Percentiles rank a stretch among this genome's conserved stretches.
Evolutionary conservation across 2,888 invertebrate species (phyloP).

Genomic region (Drosophila pseudotalamancana): DNA sequence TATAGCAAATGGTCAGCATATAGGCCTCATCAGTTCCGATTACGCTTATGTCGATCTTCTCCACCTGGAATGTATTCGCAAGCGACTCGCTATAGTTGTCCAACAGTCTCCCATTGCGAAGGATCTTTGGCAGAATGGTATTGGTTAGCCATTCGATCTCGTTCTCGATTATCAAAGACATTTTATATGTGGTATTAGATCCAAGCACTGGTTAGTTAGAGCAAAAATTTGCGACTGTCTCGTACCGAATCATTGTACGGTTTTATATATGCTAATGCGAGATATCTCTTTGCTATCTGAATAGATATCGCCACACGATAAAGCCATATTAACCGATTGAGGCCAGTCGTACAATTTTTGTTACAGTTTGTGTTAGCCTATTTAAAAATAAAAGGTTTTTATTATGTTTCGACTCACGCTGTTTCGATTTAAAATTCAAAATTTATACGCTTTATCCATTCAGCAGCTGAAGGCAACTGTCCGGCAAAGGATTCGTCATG

Average conservation of each 20-base stretch:
- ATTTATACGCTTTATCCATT: conserved; percentile 2
- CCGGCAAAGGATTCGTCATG: too few relatives aligned
- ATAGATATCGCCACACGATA: background rate
- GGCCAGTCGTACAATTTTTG: background rate
- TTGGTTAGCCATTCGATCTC: conserved; percentile 67
- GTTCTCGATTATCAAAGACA: conserved; percentile 36
- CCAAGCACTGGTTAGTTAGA: background rate
- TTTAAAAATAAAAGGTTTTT: too few relatives aligned
- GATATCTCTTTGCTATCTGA: background rate
- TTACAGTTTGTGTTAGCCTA: too few relatives aligned
- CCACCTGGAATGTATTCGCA: conserved; percentile 49
- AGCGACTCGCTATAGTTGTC: conserved; percentile 25
- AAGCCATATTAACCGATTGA: conserved; percentile 7
- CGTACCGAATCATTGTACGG: too few relatives aligned
- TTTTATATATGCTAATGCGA: background rate
- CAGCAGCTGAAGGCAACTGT: background rate
- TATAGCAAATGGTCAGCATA: conserved; percentile 80
- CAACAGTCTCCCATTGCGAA: conserved; percentile 54
- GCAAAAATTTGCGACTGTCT: background rate
- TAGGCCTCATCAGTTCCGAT: conserved; percentile 76
- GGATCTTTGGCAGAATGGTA: conserved; percentile 55
- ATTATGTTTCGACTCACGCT: background rate
- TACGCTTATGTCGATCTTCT: conserved; percentile 50
- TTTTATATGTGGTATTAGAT: conserved; percentile 1
- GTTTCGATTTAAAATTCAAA: conserved; percentile 29